Conservation (phyloP, 2,113 vertebrate genomes). For the Megaceryle torquata region DNA sequence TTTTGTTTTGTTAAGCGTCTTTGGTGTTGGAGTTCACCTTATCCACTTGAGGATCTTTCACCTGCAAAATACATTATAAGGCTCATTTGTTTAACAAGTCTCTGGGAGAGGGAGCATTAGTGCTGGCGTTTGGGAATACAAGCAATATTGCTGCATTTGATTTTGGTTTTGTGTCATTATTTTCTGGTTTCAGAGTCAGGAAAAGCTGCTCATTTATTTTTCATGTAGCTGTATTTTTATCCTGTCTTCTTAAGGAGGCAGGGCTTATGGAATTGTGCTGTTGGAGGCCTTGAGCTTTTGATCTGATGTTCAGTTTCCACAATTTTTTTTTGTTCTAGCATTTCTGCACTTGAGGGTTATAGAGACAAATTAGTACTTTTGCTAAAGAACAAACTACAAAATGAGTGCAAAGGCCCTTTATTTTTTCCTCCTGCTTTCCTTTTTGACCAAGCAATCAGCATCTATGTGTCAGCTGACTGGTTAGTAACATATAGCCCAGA, state of each 20-base stretch:
- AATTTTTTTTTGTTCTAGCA: neutral
- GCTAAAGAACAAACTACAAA: neutral
- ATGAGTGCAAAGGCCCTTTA: neutral
- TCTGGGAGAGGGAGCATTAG: neutral
- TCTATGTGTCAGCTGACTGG: rapidly evolving
- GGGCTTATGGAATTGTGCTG: neutral
- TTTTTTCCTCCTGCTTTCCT: neutral
- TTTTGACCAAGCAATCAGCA: neutral
- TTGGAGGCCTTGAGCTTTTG: neutral
- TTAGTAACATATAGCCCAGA: neutral
- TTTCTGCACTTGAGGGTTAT: neutral
- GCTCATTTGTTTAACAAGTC: constrained; percentile 35
- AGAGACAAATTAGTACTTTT: neutral
- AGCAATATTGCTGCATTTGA: neutral
- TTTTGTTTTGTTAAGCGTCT: neutral
- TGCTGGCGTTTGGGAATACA: neutral
- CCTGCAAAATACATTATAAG: constrained; percentile 8
- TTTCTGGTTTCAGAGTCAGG: constrained; percentile 38
- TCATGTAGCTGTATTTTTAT: constrained; percentile 42
- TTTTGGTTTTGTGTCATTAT: constrained; percentile 27
- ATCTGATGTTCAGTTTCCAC: neutral
- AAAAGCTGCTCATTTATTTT: constrained; percentile 60
- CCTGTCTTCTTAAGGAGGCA: constrained; percentile 16
- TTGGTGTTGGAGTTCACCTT: neutral
- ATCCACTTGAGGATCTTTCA: neutral